These are phyloP conservation scores for Zaprionus lineosus DNA, from an alignment of 2,888 invertebrate genomes.

Conservation along the genomic window DNA sequence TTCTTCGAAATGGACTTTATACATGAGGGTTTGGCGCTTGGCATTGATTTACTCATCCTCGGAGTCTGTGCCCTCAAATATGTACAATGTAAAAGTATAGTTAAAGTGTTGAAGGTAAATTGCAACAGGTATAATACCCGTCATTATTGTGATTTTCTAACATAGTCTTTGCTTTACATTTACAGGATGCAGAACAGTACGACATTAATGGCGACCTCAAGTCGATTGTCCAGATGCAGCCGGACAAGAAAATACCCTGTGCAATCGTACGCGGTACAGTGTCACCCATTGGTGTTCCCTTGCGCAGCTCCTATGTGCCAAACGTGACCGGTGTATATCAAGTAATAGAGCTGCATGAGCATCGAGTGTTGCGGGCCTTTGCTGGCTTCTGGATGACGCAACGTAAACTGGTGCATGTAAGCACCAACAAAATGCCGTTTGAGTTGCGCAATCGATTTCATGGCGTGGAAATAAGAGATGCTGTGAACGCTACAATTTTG, in stretches of 20 bases:
- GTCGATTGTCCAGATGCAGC: slow-evolving; percentile 85
- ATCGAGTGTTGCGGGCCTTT: slow-evolving; percentile 90
- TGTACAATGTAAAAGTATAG: slow-evolving; percentile 88
- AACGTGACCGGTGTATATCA: slow-evolving; percentile 91
- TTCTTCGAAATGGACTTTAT: slow-evolving; percentile 87
- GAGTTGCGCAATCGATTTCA: slow-evolving; percentile 86
- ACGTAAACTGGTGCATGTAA: slow-evolving; percentile 90
- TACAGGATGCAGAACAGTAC: slow-evolving; percentile 87
- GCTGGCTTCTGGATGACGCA: slow-evolving; percentile 95
- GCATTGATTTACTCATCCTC: slow-evolving; percentile 89
- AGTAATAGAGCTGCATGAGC: slow-evolving; percentile 90
- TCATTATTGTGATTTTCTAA: too few species aligned
- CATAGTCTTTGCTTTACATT: neutral
- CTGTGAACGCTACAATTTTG: slow-evolving; percentile 87
- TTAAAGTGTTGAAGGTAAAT: slow-evolving; percentile 88
- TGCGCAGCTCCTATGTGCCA: slow-evolving; percentile 89
- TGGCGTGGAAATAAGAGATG: slow-evolving; percentile 90
- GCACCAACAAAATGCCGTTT: slow-evolving; percentile 92
- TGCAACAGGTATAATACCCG: neutral
- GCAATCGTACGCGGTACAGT: slow-evolving; percentile 90
- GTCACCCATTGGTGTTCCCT: slow-evolving; percentile 89
- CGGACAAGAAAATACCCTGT: slow-evolving; percentile 88
- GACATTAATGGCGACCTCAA: slow-evolving; percentile 87
- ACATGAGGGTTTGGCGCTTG: slow-evolving; percentile 89
- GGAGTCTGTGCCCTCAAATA: slow-evolving; percentile 89